Conservation (phyloP, 1,140 invertebrate species). For the Laupala kohalensis region DNA sequence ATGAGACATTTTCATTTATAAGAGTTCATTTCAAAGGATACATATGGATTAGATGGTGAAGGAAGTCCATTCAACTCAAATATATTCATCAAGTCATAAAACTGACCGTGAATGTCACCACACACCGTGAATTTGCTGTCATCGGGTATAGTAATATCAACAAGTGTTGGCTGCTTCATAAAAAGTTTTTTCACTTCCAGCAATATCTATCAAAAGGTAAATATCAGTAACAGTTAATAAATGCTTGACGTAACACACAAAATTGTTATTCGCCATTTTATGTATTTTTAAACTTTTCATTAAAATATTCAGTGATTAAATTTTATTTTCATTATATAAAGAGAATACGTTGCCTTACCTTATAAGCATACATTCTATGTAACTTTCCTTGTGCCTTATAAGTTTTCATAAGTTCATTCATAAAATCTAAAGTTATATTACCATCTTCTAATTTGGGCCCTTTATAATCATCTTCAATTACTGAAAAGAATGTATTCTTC, state of each 20-base stretch:
- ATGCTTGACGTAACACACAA: too few species aligned
- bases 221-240: background rate
- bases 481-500: slow-evolving; percentile 41
- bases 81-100: slow-evolving; percentile 96
- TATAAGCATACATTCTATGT: slow-evolving; percentile 95
- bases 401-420: slow-evolving; percentile 75
- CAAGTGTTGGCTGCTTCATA: slow-evolving; percentile 69
- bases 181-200: slow-evolving; percentile 81
- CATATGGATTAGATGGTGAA: slow-evolving; percentile 89
- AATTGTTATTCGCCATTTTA: too few species aligned
- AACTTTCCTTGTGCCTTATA: slow-evolving; percentile 88
- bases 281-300: too few species aligned
- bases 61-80: slow-evolving; percentile 94
- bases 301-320: too few species aligned
- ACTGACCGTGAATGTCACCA: slow-evolving; percentile 99
- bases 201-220: slow-evolving; percentile 58
- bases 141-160: slow-evolving; percentile 79
- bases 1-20: background rate
- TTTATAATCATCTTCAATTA: slow-evolving; percentile 85
- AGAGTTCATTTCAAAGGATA: slow-evolving; percentile 37
- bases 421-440: slow-evolving; percentile 72
- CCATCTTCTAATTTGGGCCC: slow-evolving; percentile 84
- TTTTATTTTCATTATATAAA: background rate
- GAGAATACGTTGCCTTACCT: slow-evolving; percentile 43
- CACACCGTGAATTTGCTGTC: slow-evolving; percentile 95